phyloP scores from a whole-genome alignment of 2,888 invertebrate species.

The Lepidocyrtinus sp. region DNA sequence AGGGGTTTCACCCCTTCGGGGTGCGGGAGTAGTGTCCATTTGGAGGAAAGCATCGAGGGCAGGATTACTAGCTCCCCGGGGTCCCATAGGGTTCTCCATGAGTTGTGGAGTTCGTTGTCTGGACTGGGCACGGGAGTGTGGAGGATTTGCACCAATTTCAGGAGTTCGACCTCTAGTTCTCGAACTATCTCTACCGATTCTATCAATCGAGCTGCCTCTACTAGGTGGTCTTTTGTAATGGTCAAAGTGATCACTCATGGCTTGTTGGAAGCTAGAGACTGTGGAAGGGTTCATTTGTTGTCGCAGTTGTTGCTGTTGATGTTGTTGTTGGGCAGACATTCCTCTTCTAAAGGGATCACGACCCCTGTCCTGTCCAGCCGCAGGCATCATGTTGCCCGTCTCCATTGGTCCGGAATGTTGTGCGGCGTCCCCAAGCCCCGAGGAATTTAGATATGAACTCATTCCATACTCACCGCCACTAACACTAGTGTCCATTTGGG shows the following conservation, averaged over 20 bases:
- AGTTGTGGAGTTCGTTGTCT: conserved; percentile 69
- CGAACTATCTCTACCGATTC: conserved; percentile 82
- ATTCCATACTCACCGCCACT: conserved; percentile 56
- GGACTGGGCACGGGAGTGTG: conserved; percentile 75
- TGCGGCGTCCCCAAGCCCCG: conserved; percentile 61
- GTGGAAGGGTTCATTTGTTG: conserved; percentile 54
- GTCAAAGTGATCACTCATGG: conserved; percentile 92
- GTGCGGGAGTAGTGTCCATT: conserved; percentile 62
- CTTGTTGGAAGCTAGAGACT: conserved; percentile 74
- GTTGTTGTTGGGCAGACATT: conserved; percentile 42
- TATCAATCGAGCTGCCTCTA: conserved; percentile 74
- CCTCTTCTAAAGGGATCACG: conserved; percentile 65
- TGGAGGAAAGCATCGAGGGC: conserved; percentile 64
- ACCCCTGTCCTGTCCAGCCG: conserved; percentile 62
- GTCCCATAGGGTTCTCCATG: conserved; percentile 51
- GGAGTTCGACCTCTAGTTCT: conserved; percentile 67
- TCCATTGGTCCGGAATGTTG: conserved; percentile 67
- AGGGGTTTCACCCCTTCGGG: conserved; percentile 70
- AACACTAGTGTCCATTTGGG: conserved; percentile 65
- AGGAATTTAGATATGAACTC: conserved; percentile 65
- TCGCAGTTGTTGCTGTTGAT: conserved; percentile 12
- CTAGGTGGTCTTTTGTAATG: conserved; percentile 94
- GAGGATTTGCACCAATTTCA: conserved; percentile 73
- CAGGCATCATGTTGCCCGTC: conserved; percentile 54
- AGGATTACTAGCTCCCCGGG: conserved; percentile 61